Base-by-base conservation (phyloP, 2,797 vertebrate genomes). In the Poeciliopsis presidionis region DNA sequence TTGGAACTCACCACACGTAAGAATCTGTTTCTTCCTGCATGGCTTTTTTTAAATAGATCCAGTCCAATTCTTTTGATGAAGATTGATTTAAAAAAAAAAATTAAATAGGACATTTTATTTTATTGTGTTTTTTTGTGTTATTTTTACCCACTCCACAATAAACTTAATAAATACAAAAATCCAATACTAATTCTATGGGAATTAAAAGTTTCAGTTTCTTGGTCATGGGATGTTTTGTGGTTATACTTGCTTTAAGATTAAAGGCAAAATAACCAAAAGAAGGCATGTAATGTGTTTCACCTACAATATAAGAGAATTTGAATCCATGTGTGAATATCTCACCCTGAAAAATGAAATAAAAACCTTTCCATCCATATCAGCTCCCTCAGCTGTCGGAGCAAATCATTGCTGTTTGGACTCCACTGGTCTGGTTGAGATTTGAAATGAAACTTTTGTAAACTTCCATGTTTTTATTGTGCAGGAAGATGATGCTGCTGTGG, bases 1-100 rank as follows among this genome's bases (percentile, higher is more conserved):
- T 98, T 94, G 98, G 98, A 92, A 99, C 98, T 73, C 98, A 99
- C 84, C 98, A 99, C 88, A 99, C 98, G 98, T 99, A 96, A 97
- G 98, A 93, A 86, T 84, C 30, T 82, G 22, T 74, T 9, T 45
- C 18, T 41, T 41, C 18, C 18, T 41, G 22, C 65, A 13, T 45
- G 39, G 65, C 5, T n/a, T 14, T 1, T 16, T 3, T 1, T 14
- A 22, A 22, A 69, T 41, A 22, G 20, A 1, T 41, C 36, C 7
- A 41, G 63, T 67, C 63, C 8, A 41, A 22, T 41, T 22, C 16
- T 63, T 46, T 46, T 46, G 13, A 46, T 59, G n/a, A 59, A 59
- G 22, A 28, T 25, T 0, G 18, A 7, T 49, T 49, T 0, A 47
- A 47, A 45, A 46, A 5, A 47, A 14, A 13, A 46, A 47, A 18